Base-by-base conservation (phyloP, 2,888 invertebrate genomes). In the Cynaeus angustus region DNA sequence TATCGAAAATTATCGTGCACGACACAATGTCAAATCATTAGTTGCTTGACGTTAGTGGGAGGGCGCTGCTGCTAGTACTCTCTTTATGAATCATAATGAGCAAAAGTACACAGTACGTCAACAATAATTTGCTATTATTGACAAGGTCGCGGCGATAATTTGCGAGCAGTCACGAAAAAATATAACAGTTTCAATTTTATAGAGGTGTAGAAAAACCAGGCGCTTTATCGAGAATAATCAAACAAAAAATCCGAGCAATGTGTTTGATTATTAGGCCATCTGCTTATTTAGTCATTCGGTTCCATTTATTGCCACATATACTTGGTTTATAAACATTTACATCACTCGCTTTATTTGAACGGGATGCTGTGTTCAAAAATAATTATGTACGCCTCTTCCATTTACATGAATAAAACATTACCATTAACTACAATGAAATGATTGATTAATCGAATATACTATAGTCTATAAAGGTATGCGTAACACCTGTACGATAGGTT, bases 301-400 rank as follows among this genome's bases (percentile, higher is more conserved):
- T 26, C 33, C 28, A 58, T 58, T 55, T 58, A 58, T 38, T 45
- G 33, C 43, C 28, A 33, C 43, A 59, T 59, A 45, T 59, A 45
- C 43, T 26, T 43, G 9, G 38, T 12, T 56, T 43, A 26, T 61
- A 61, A 61, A 61, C 61, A 61, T 61, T 61, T 61, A 61, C 61
- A 61, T 61, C 33, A 53, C 13, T 10, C 28, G n/a, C 28, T 53
- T 45, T 33, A 59, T 59, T 45, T 13, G 26, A 21, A 16, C 41
- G 59, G 43, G n/a, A 37, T 21, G n/a, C 28, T 61, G 46, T 21
- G 61, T 50, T 61, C 38, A 38, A 45, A 61, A 61, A 61, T 61
- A 61, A 61, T 61, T 61, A 61, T 61, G 61, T 26, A 61, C 61
- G 61, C 61, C 61, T 61, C 46, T 45, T 37, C 45, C 13, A 59